Evolutionary conservation across 2,113 vertebrate species (phyloP).

Genomic region (Brienomyrus brachyistius): DNA sequence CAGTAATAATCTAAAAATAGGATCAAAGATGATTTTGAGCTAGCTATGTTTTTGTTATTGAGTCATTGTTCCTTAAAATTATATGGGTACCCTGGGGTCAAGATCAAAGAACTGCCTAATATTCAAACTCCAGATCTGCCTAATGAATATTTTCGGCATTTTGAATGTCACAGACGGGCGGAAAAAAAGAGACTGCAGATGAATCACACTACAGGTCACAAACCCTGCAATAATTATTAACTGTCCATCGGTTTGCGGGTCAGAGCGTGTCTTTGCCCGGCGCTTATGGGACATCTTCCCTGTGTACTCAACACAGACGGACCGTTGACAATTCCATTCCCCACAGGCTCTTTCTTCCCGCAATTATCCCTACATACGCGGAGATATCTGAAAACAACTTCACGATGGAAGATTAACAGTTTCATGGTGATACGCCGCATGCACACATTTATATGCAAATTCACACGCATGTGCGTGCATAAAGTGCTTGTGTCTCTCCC

Average conservation of each 20-base stretch:
- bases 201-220: background rate
- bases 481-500: background rate
- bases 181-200: background rate
- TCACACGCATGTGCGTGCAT: background rate
- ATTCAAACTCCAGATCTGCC: slow-evolving; percentile 11
- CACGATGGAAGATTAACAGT: background rate
- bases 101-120: slow-evolving; percentile 7
- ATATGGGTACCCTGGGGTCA: slow-evolving; percentile 6
- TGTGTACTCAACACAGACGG: background rate
- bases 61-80: slow-evolving; percentile 9
- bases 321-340: background rate
- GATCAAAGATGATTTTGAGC: background rate
- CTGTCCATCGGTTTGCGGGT: background rate
- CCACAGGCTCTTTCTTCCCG: background rate
- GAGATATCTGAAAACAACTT: background rate
- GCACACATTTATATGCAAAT: background rate
- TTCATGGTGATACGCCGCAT: background rate
- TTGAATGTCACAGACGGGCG: background rate
- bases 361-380: background rate
- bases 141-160: slow-evolving; percentile 7
- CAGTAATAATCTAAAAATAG: slow-evolving; percentile 8
- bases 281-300: background rate
- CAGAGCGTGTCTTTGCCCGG: background rate
- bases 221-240: background rate
- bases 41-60: background rate